Evolutionary conservation across 2,888 invertebrate species (phyloP).

Genomic region (Gymnoscelis rufifasciata): DNA sequence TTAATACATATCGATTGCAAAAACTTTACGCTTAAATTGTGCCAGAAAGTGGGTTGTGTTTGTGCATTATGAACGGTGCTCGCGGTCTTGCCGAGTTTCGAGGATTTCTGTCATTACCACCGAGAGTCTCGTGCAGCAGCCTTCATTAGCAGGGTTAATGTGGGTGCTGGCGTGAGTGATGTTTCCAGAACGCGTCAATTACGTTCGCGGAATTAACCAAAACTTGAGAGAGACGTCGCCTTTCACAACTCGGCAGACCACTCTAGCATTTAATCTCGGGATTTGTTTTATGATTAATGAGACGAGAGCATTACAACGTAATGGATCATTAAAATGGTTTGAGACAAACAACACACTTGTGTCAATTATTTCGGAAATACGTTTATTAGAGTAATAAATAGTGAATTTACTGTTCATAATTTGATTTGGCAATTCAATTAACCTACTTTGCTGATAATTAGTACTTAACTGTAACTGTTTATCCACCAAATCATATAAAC

Average conservation of each 20-base stretch:
- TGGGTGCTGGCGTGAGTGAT: slow-evolving; percentile 35
- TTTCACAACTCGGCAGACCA: slow-evolving; percentile 55
- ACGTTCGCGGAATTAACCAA: slow-evolving; percentile 43
- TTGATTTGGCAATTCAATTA: slow-evolving; percentile 31
- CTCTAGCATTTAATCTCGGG: slow-evolving; percentile 51
- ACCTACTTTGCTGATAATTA: slow-evolving; percentile 26
- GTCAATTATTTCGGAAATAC: slow-evolving; percentile 39
- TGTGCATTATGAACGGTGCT: slow-evolving; percentile 30
- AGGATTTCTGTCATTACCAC: slow-evolving; percentile 33
- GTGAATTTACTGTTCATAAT: slow-evolving; percentile 32
- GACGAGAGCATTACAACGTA: slow-evolving; percentile 36
- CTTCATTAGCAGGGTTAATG: slow-evolving; percentile 37
- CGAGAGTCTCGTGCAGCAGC: slow-evolving; percentile 32
- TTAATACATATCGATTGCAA: slow-evolving; percentile 40
- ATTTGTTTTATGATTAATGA: slow-evolving; percentile 49
- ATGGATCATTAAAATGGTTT: slow-evolving; percentile 53
- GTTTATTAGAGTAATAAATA: slow-evolving; percentile 39
- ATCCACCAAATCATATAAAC: neutral
- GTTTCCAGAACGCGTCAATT: slow-evolving; percentile 51
- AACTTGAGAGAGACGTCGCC: slow-evolving; percentile 44
- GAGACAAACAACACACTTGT: slow-evolving; percentile 37
- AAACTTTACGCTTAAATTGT: slow-evolving; percentile 36
- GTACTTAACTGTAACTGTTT: neutral
- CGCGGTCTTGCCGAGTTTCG: slow-evolving; percentile 12
- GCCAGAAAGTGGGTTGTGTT: slow-evolving; percentile 37